Conservation (phyloP, 2,888 invertebrate species). For the Campoplex capitator region DNA sequence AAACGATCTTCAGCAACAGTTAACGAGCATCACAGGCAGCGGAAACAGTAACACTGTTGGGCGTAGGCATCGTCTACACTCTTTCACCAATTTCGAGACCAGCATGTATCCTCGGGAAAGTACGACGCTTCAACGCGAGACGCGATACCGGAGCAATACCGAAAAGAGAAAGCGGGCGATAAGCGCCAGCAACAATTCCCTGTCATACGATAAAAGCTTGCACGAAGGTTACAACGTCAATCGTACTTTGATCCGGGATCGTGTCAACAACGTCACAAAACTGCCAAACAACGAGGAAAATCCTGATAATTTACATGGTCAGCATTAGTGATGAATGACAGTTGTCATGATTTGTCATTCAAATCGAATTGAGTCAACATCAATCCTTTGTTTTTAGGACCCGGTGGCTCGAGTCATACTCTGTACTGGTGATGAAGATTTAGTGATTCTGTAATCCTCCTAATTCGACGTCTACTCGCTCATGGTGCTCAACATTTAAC, state of each 20-base stretch:
- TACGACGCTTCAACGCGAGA: constrained; percentile 72
- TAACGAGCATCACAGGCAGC: constrained; percentile 76
- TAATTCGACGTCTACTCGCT: constrained; percentile 23
- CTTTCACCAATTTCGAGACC: constrained; percentile 80
- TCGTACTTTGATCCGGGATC: constrained; percentile 81
- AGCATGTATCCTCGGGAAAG: constrained; percentile 75
- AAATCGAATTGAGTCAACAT: background rate
- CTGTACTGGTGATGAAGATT: constrained; percentile 66
- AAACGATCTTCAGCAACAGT: constrained; percentile 81
- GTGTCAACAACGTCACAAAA: constrained; percentile 69
- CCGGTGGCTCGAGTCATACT: constrained; percentile 70
- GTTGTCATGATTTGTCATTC: background rate
- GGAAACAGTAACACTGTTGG: constrained; percentile 74
- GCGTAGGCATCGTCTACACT: constrained; percentile 78
- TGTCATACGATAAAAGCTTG: constrained; percentile 74
- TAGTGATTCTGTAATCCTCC: background rate
- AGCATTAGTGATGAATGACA: constrained; percentile 4
- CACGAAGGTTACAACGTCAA: constrained; percentile 79
- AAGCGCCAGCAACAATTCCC: constrained; percentile 52
- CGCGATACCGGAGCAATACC: constrained; percentile 70
- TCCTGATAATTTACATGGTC: constrained; percentile 46
- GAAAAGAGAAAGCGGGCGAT: constrained; percentile 71
- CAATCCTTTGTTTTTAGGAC: constrained; percentile 48
- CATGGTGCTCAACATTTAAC: constrained; percentile 29
- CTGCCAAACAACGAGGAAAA: constrained; percentile 39